Base-by-base conservation (phyloP, 2,888 invertebrate genomes). In the Mystacides longicornis region DNA sequence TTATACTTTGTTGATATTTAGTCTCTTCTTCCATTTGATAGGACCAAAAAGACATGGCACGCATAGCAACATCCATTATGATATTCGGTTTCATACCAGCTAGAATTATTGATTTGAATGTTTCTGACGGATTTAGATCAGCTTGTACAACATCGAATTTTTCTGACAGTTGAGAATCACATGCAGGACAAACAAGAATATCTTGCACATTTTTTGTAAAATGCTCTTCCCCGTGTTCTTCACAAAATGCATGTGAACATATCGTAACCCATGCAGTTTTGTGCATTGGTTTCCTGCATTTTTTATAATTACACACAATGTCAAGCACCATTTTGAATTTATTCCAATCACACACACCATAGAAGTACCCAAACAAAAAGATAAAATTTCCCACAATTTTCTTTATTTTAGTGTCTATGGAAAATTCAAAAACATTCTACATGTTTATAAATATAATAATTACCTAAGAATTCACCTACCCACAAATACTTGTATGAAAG, bases 161-260 rank as follows among this genome's bases (percentile, higher is more conserved):
- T 61, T 75, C 77, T 52, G 71, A 68, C 49, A 79, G 63, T 64
- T 76, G 75, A 42, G 69, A 73, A 37, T 73, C 74, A 63, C 79
- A 79, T 45, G 78, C 78, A 21, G 77, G 75, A 65, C 79, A 79
- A 16, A 69, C 73, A 50, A 77, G 62, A 20, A 68, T 67, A 63
- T 77, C 76, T 63, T 74, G 74, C 54, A 70, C 65, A 58, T 72
- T 74, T 62, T 73, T 68, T 65, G 70, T 73, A 60, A 78, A 75
- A 65, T 77, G 75, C 55, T 68, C 69, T 67, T 75, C 75, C 5
- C 78, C 78, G 60, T 79, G 79, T 62, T 79, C 77, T 43, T 72
- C 69, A 62, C 79, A 79, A 69, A 79, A 78, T 60, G 78, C 78
- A 64, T 79, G 79, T 42, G 77, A 78, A 68, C 79, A 79, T 53